Evolutionary conservation across 2,797 vertebrate species (phyloP), one percentile per base, ranked within the genome.

Genomic region (Ctenochaetus hawaiiensis): DNA sequence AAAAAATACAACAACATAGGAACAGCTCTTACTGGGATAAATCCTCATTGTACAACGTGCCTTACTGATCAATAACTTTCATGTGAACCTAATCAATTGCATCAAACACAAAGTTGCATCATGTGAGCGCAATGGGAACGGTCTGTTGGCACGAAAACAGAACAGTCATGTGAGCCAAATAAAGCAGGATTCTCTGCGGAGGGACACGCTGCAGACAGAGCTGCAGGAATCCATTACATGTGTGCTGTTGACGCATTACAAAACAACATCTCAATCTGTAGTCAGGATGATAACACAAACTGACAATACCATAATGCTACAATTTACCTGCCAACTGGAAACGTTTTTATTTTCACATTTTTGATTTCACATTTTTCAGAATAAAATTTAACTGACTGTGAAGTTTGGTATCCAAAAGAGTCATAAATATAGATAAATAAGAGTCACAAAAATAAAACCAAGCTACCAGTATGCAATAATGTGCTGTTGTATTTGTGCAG

Each of bases 21-120:
- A 30, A 3, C 17, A 34, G 6, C 11, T 11, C 2, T n/a, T 20
- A 39, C 22, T 30, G 1, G 2, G 37, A 64, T 20, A 54, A 18
- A 49, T 8, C 1, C 20, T 8, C 58, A 20, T 47, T 61, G 20
- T 51, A 54, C 6, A n/a, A 14, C 26, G 61, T 8, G 13, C 68
- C 53, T 16, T 22, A 18, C 49, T 0, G 1, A 78, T 86, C 63
- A 66, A 34, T 60, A 67, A 45, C 1, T 75, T 73, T 81, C 79
- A 87, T 60, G 75, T 82, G 79, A 87, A 48, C 37, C 72, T 30
- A 71, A 78, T 87, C 76, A 67, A 51, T 45, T 16, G 48, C 47
- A 67, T 72, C 57, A 69, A 72, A 80, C 75, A 23, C 57, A 45
- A 57, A 61, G 52, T 51, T 4, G 0, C 44, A 44, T 87, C 80